These are phyloP conservation scores for Ornithorhynchus anatinus DNA, from an alignment of 2,113 vertebrate genomes.

Conservation along the genomic window DNA sequence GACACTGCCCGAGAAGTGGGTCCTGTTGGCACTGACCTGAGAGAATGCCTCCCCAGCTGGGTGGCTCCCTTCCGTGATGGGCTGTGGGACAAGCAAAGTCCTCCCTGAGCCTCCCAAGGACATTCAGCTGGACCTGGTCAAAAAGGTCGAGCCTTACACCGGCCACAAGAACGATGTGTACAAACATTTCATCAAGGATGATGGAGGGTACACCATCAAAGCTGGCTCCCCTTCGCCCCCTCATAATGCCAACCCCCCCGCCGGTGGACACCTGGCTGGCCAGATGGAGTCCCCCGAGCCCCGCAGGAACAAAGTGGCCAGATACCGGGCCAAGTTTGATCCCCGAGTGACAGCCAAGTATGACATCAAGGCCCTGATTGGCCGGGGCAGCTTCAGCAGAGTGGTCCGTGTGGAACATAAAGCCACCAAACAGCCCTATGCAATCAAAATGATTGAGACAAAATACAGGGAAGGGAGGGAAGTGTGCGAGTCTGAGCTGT, in stretches of 20 bases:
- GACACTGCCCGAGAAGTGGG: slow-evolving; percentile 53
- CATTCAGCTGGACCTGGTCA: slow-evolving; percentile 93
- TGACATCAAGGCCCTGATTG: slow-evolving; percentile 96
- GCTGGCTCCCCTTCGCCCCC: slow-evolving; percentile 68
- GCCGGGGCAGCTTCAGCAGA: slow-evolving; percentile 94
- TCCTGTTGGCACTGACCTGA: slow-evolving; percentile 69
- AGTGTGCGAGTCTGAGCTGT: slow-evolving; percentile 94
- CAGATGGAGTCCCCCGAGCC: slow-evolving; percentile 75
- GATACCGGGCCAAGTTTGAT: slow-evolving; percentile 96
- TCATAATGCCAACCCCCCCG: slow-evolving; percentile 50
- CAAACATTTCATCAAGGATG: slow-evolving; percentile 91
- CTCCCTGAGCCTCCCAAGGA: slow-evolving; percentile 96
- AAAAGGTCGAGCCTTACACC: slow-evolving; percentile 87
- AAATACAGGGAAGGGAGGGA: slow-evolving; percentile 93
- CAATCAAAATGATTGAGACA: slow-evolving; percentile 99
- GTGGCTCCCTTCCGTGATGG: slow-evolving; percentile 88
- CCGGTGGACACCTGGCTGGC: slow-evolving; percentile 50
- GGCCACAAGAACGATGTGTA: slow-evolving; percentile 82
- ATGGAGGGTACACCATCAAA: slow-evolving; percentile 66
- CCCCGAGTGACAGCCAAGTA: slow-evolving; percentile 96
- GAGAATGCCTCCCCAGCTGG: slow-evolving; percentile 82
- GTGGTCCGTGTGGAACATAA: slow-evolving; percentile 96
- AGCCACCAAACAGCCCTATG: slow-evolving; percentile 93
- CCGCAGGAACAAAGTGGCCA: slow-evolving; percentile 91
- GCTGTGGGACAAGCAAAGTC: slow-evolving; percentile 98